Evolutionary conservation across 2,888 invertebrate genomes (phyloP), one percentile per base, ranked within the genome.

Genomic region (Holacanthella duospinosa): DNA sequence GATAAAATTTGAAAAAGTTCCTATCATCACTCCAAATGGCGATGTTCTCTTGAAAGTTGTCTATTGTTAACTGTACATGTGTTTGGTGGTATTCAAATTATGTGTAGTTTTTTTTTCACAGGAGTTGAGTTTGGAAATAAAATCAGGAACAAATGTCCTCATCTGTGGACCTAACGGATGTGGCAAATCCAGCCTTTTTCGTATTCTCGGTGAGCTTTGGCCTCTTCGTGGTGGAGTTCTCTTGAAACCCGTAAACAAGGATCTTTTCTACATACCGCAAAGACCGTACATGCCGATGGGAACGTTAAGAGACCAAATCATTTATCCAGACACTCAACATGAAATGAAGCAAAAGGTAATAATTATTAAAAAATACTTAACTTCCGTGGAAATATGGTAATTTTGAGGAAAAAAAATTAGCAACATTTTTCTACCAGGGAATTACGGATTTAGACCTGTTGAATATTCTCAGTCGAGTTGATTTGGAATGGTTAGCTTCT

Each of bases 131-230:
- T 93, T 99, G 75, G 93, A 94, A 83, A 94, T 93, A 61, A 86
- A 85, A 71, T 93, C 94, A 0, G 96, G 96, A 48, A 89, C 90
- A 80, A 97, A 97, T 80, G 94, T 97, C 0, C 78, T 97, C n/a
- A 93, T 97, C 0, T 96, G 95, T 77, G 97, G 97, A 0, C 97
- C 97, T 1, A 99, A 99, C 77, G 97, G 99, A 1, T 94, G 96
- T 77, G 97, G 97, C 57, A 99, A 99, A 78, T 93, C 93, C 61
- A 96, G 95, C 0, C 82, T 99, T 74, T 99, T 99, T 82, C 83
- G 97, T 63, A 88, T 95, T 75, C 83, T 99, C 19, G 97, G 97
- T 55, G 96, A 94, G 82, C 79, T 99, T 63, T 99, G 99, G 99
- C 97, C 97, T 0, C 82, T 93, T 63, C 96, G 94, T 82, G 92